These are phyloP conservation scores for Drosophila watanabei DNA, from an alignment of 1,140 invertebrate genomes.

Conservation along the genomic window DNA sequence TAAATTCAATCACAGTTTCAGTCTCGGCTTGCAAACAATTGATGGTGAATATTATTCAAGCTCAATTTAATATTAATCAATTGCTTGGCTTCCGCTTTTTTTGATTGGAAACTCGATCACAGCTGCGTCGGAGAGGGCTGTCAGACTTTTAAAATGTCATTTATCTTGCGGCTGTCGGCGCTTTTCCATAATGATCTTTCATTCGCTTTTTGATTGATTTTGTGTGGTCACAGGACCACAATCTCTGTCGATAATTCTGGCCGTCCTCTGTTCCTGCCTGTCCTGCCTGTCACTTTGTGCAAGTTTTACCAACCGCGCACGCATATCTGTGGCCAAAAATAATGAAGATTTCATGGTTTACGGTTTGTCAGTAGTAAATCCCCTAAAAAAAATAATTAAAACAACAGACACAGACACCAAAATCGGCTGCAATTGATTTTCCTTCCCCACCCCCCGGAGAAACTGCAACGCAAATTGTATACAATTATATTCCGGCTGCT, in stretches of 20 bases:
- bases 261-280: neutral
- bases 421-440: constrained; percentile 74
- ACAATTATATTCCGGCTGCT: constrained; percentile 75
- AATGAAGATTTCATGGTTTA: constrained; percentile 70
- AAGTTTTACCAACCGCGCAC: constrained; percentile 50
- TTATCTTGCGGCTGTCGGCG: constrained; percentile 59
- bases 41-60: constrained; percentile 33
- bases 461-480: constrained; percentile 67
- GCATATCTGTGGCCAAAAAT: constrained; percentile 57
- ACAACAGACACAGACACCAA: neutral
- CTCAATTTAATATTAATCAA: constrained; percentile 39
- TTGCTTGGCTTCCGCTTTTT: constrained; percentile 26
- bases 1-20: constrained; percentile 35
- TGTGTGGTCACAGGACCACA: constrained; percentile 60
- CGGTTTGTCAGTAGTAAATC: constrained; percentile 18
- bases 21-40: constrained; percentile 15
- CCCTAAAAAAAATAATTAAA: neutral
- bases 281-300: constrained; percentile 11
- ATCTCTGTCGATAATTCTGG: constrained; percentile 33
- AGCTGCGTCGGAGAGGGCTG: constrained; percentile 11
- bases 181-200: constrained; percentile 65
- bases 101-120: constrained; percentile 42
- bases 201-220: constrained; percentile 71
- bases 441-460: neutral
- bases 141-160: constrained; percentile 70